Evolutionary conservation across 1,140 invertebrate species (phyloP), one percentile per base, ranked within the genome.

Genomic region (Linepithema humile): DNA sequence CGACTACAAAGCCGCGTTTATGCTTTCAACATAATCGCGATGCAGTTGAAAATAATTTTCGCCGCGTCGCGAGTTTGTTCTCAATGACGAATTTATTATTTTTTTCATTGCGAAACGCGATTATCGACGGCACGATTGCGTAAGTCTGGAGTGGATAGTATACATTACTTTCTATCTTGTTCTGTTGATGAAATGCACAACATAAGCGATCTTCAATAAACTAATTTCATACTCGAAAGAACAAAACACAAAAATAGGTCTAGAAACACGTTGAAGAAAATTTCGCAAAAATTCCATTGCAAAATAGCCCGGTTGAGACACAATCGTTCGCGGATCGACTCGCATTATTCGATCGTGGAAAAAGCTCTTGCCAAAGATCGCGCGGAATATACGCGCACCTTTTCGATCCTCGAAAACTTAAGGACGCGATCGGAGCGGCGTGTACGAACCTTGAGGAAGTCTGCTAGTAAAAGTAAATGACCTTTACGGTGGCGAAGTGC

Each of bases 401-500:
- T 69, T 55, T 50, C 29, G 78, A 69, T 20, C 35, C 73, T n/a
- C 38, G 64, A 69, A 78, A 32, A 23, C 35, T 23, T 77, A 83
- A 83, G 72, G 82, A 83, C 72, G 43, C 29, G 23, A n/a, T 23
- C 70, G 38, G 10, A 57, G 64, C 38, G 45, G 10, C 20, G 35
- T 20, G 74, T 29, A 45, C 55, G 83, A 45, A 55, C 86, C 85
- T 90, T 85, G 89, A 84, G 74, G 84, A 84, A 82, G 35, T 64
- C 65, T 84, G 85, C 67, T 82, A 90, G 92, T 93, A 94, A 94
- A 94, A 94, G 93, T 93, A 94, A 94, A 92, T 94, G 92, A 93
- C 93, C 92, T 94, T 93, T n/a, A 93, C 32, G 74, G 45, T 65
- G 60, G 74, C 74, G 32, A 77, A 40, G 59, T 53, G 40, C 73